Evolutionary conservation across 2,113 vertebrate species (phyloP).

Genomic region (Diadophis punctatus): DNA sequence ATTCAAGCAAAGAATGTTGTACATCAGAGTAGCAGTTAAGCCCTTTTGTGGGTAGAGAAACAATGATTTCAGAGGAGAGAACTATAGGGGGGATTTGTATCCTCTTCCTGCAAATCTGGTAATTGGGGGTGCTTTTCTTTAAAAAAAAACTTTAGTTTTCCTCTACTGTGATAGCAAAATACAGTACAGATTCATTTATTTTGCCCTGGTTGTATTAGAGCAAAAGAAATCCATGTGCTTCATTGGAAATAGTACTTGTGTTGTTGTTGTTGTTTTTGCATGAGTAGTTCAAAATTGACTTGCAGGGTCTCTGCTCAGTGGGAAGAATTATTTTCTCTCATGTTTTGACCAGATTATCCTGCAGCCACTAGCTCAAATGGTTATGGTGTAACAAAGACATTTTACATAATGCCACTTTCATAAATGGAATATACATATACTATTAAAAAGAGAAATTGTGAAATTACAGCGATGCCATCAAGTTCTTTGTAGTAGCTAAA

Average conservation of each 20-base stretch:
- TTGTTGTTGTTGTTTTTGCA: constrained; percentile 1
- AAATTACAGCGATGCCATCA: not conserved
- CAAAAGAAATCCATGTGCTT: constrained; percentile 12
- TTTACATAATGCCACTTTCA: not conserved
- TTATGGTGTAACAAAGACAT: not conserved
- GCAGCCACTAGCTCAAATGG: not conserved
- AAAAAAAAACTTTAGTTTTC: constrained; percentile 44
- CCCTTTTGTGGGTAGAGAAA: not conserved
- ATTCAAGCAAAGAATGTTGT: not conserved
- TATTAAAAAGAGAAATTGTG: not conserved
- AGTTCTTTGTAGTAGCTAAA: not conserved
- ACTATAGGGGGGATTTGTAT: not conserved
- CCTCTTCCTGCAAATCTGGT: constrained; percentile 9
- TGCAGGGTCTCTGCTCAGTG: not conserved
- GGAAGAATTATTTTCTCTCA: constrained; percentile 20
- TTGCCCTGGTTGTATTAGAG: constrained; percentile 30
- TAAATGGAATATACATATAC: not conserved
- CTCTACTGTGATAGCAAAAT: constrained; percentile 33
- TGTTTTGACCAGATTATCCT: not conserved
- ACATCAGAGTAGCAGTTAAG: not conserved
- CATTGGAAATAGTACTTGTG: constrained; percentile 35
- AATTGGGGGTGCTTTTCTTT: not conserved
- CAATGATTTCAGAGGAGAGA: not conserved
- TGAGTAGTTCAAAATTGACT: constrained; percentile 48
- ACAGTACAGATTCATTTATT: constrained; percentile 19